phyloP scores from a whole-genome alignment of 2,113 vertebrate genomes.

The Hystrix brachyura region DNA sequence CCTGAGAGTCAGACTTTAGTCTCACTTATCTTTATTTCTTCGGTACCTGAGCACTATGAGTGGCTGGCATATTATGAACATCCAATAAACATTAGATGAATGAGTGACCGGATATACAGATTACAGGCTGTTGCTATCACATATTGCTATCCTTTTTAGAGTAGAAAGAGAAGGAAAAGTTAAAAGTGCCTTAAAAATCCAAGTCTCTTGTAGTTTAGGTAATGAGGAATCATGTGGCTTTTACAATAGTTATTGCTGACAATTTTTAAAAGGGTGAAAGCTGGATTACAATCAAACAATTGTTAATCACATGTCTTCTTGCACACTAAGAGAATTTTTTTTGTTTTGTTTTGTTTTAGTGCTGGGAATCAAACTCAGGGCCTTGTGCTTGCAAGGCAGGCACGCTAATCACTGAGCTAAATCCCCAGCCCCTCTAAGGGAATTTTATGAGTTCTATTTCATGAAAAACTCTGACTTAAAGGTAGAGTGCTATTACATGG shows the following conservation, averaged over 20 bases:
- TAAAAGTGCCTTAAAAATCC: background rate
- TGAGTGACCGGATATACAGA: background rate
- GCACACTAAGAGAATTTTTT: background rate
- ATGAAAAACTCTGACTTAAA: background rate
- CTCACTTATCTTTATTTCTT: slow-evolving; percentile 24
- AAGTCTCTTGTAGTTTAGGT: background rate
- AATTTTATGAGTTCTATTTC: background rate
- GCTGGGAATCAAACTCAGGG: no score
- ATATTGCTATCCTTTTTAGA: background rate
- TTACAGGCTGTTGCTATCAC: background rate
- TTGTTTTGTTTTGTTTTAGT: no score
- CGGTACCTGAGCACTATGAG: background rate
- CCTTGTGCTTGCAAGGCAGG: no score
- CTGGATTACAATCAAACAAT: background rate
- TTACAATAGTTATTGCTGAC: background rate
- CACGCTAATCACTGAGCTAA: no score
- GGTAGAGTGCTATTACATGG: background rate
- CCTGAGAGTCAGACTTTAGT: background rate
- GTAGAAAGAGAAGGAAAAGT: background rate
- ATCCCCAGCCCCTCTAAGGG: background rate
- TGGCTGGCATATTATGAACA: background rate
- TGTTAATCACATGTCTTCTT: background rate
- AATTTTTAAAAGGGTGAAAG: background rate
- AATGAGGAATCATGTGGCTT: background rate
- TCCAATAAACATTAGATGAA: background rate